Conservation (phyloP, 2,113 vertebrate species). For the Rhineura floridana region DNA sequence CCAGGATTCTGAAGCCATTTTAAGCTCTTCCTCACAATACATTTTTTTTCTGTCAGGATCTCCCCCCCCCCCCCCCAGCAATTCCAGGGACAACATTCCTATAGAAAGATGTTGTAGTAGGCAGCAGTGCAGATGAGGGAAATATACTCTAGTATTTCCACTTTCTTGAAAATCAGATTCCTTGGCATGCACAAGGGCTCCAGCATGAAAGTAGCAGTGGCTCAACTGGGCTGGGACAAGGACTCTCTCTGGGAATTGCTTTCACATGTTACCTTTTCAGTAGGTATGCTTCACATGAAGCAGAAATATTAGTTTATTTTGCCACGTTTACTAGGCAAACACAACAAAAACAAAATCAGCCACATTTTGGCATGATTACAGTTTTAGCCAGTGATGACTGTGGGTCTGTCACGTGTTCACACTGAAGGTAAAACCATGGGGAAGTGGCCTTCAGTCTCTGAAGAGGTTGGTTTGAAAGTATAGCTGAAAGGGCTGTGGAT, state of each 20-base stretch:
- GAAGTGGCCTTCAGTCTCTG: not conserved
- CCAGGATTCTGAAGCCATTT: not conserved
- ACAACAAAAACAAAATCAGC: not conserved
- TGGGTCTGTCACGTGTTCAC: not conserved
- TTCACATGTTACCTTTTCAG: not conserved
- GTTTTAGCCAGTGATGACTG: too few species aligned
- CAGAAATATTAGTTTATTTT: not conserved
- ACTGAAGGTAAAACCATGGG: not conserved
- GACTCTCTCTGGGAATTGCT: not conserved
- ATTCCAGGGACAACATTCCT: not conserved
- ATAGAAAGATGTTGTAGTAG: not conserved
- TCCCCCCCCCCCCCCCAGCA: too few species aligned
- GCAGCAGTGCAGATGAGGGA: not conserved
- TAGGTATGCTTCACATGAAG: not conserved
- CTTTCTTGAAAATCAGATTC: not conserved
- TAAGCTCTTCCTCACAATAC: not conserved
- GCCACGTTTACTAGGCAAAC: not conserved
- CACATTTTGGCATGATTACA: not conserved
- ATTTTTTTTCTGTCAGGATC: not conserved
- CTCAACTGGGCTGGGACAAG: not conserved
- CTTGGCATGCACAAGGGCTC: not conserved
- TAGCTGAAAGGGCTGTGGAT: too few species aligned
- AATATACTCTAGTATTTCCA: not conserved
- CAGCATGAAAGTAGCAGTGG: too few species aligned
- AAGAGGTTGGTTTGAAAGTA: not conserved